Evolutionary conservation across 2,888 invertebrate species (phyloP).

Genomic region (Acrocyrtus sp.): DNA sequence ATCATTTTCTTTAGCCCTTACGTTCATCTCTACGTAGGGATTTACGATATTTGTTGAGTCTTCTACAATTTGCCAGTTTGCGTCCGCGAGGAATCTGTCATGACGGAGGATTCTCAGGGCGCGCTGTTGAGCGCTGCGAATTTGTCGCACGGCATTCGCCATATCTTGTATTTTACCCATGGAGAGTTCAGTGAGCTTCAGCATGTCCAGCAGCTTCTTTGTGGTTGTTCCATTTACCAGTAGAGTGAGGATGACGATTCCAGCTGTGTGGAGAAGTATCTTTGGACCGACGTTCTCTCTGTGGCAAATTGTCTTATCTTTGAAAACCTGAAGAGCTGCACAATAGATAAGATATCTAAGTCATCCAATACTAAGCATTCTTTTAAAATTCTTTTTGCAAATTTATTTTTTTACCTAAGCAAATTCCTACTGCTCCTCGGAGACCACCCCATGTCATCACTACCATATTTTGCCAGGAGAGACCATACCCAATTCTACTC

Average conservation of each 20-base stretch:
- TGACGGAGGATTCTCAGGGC: slow-evolving; percentile 72
- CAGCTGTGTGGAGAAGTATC: slow-evolving; percentile 70
- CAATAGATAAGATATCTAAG: no score
- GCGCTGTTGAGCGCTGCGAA: slow-evolving; percentile 69
- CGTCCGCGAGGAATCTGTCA: slow-evolving; percentile 74
- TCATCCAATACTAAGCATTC: no score
- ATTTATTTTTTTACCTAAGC: no score
- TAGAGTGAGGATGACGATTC: slow-evolving; percentile 71
- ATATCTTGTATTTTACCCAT: slow-evolving; percentile 71
- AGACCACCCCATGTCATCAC: slow-evolving; percentile 74
- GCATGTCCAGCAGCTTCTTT: slow-evolving; percentile 68
- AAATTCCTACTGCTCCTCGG: slow-evolving; percentile 72
- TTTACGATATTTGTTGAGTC: slow-evolving; percentile 71
- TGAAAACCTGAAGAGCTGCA: slow-evolving; percentile 70
- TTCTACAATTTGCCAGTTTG: slow-evolving; percentile 73
- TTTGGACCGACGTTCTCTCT: slow-evolving; percentile 48
- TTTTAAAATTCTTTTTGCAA: no score
- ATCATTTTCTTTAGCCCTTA: slow-evolving; percentile 19
- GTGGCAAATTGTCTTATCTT: slow-evolving; percentile 66
- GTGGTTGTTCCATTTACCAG: slow-evolving; percentile 73
- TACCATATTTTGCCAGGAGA: slow-evolving; percentile 72
- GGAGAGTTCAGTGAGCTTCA: slow-evolving; percentile 70
- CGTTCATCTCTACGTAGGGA: slow-evolving; percentile 69
- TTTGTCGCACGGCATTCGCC: slow-evolving; percentile 70
- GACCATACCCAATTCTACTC: slow-evolving; percentile 71